Evolutionary conservation across 2,888 invertebrate genomes (phyloP).

Genomic region (Sarcophaga carnaria): DNA sequence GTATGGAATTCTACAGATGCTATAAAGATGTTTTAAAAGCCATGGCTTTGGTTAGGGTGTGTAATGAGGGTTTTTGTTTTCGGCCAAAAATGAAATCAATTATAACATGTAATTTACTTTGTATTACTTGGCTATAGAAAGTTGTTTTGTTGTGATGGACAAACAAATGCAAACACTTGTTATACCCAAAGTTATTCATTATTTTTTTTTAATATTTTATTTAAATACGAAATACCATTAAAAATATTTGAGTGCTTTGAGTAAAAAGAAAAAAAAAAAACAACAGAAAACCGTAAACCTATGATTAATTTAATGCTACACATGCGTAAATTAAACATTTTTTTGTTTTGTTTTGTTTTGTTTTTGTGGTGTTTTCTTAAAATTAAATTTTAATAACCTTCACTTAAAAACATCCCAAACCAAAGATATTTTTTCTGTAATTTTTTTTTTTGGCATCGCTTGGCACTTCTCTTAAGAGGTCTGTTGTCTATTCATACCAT

Average conservation of each 20-base stretch:
- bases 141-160: neutral
- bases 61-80: neutral
- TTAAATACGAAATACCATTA: neutral
- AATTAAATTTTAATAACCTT: conserved; percentile 22
- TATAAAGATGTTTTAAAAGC: neutral
- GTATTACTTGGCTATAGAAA: neutral
- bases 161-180: conserved; percentile 30
- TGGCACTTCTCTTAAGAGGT: neutral
- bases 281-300: neutral
- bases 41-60: neutral
- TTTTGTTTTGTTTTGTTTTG: neutral
- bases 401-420: conserved; percentile 5
- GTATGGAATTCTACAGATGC: neutral
- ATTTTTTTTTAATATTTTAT: neutral
- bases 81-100: too few species aligned
- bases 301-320: conserved; percentile 21
- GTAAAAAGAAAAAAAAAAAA: neutral
- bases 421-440: neutral
- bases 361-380: neutral
- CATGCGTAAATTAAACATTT: conserved; percentile 16
- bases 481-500: neutral
- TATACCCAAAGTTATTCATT: conserved; percentile 31
- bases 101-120: neutral
- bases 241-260: neutral
- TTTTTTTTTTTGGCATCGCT: neutral